A percentile compares a stretch with the other conserved stretches of the same genome.
phyloP scores from a whole-genome alignment of 2,888 invertebrate genomes.

The Allophyes oxyacanthae region DNA sequence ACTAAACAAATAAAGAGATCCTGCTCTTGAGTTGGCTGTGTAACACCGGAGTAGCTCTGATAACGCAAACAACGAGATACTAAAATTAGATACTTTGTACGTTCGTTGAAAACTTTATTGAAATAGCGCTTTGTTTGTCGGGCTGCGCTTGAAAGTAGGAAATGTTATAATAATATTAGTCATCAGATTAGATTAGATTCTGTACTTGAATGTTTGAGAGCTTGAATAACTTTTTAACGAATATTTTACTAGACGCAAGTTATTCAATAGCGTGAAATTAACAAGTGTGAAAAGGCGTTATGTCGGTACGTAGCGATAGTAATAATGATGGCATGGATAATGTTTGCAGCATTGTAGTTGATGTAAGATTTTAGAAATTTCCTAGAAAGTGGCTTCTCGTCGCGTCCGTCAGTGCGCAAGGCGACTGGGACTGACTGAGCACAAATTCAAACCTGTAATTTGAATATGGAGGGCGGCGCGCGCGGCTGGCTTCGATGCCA shows the following conservation, averaged over 20 bases:
- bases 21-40: conserved; percentile 72
- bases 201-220: conserved; percentile 1
- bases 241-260: not conserved
- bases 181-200: conserved; percentile 24
- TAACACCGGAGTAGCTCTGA: conserved; percentile 79
- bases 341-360: conserved; percentile 6
- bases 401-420: conserved; percentile 9
- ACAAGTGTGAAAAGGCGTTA: too few species aligned
- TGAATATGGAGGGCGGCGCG: conserved; percentile 73
- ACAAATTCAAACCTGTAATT: conserved; percentile 80
- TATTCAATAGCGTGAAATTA: too few species aligned
- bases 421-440: conserved; percentile 37
- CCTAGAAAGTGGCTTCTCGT: conserved; percentile 24
- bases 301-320: too few species aligned
- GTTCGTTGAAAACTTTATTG: conserved; percentile 42
- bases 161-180: conserved; percentile 34
- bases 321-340: too few species aligned
- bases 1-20: conserved; percentile 80
- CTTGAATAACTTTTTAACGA: not conserved
- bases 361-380: conserved; percentile 22
- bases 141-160: conserved; percentile 8
- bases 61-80: conserved; percentile 69
- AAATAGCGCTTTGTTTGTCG: conserved; percentile 48
- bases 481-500: conserved; percentile 41
- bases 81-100: conserved; percentile 53